Evolutionary conservation across 2,797 vertebrate species (phyloP).

Genomic region (Pachyuromys duprasi): DNA sequence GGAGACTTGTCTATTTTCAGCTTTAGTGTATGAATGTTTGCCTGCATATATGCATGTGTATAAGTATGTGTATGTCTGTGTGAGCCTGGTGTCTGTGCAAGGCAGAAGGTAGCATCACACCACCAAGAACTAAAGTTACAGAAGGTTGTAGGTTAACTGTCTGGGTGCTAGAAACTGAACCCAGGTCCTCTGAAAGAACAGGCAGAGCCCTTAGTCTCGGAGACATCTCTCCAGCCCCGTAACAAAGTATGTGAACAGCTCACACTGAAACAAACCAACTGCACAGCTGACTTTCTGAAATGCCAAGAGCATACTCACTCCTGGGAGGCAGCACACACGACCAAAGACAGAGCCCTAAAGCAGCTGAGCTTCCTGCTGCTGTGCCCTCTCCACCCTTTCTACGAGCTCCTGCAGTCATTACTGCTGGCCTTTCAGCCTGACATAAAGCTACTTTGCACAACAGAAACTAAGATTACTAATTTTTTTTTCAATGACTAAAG

Average conservation of each 20-base stretch:
- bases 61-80: neutral
- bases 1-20: neutral
- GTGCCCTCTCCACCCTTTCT: neutral
- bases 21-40: neutral
- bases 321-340: constrained; percentile 9
- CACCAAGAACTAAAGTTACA: neutral
- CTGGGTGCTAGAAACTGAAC: neutral
- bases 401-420: neutral
- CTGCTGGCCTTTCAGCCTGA: neutral
- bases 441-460: constrained; percentile 35
- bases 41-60: too few species aligned
- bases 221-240: neutral
- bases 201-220: neutral
- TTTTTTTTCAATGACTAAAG: constrained; percentile 44
- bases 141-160: neutral
- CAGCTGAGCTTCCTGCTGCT: neutral
- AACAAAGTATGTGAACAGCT: neutral
- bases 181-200: neutral
- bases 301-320: neutral
- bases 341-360: neutral
- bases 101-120: neutral
- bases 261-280: neutral
- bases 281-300: neutral
- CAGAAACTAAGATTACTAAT: constrained; percentile 11
- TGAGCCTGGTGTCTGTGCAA: neutral